phyloP scores from a whole-genome alignment of 2,113 vertebrate species.

The Balaeniceps rex region DNA sequence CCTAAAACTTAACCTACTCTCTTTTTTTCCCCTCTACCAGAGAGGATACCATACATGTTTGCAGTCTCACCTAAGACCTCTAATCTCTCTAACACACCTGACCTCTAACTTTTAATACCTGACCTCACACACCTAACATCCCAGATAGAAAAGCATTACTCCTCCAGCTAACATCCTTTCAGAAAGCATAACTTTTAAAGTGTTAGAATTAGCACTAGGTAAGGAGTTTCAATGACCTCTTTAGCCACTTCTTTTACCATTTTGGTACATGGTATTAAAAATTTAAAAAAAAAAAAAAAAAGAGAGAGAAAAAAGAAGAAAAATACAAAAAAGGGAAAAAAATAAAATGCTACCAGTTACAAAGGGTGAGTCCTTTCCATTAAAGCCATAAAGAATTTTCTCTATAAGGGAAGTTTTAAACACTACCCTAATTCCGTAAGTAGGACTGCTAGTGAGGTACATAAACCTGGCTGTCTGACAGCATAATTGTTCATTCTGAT shows the following conservation, averaged over 20 bases:
- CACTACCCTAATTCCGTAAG: not conserved
- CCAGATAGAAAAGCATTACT: not conserved
- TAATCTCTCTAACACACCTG: not conserved
- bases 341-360: not conserved
- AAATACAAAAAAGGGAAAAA: fast-evolving
- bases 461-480: not conserved
- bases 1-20: not conserved
- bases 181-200: not conserved
- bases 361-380: not conserved
- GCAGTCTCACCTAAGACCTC: not conserved
- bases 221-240: not conserved
- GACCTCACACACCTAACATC: not conserved
- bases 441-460: not conserved
- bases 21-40: not conserved
- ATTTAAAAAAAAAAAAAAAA: too few relatives aligned
- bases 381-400: not conserved
- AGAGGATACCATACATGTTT: not conserved
- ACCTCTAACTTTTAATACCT: not conserved
- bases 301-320: fast-evolving
- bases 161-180: not conserved
- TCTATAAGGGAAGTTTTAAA: not conserved
- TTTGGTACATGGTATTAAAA: not conserved
- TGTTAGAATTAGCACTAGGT: not conserved
- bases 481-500: not conserved
- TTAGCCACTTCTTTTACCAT: not conserved